Conservation (phyloP, 2,113 vertebrate species). For the Atherinomorus stipes region DNA sequence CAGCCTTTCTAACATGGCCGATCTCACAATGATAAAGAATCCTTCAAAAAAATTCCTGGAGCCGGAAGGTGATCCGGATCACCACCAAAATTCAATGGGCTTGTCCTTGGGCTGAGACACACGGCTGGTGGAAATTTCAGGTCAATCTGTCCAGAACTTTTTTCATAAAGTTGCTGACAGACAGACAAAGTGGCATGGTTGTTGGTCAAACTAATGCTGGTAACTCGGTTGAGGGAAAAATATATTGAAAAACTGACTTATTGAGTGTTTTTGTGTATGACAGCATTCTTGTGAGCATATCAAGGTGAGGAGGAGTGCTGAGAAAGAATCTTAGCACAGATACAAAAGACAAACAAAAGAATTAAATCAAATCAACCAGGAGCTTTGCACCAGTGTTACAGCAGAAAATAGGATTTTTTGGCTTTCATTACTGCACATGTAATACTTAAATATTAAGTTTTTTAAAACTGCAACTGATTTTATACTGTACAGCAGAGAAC, state of each 20-base stretch:
- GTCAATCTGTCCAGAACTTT: too few species aligned
- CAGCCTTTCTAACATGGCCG: too few species aligned
- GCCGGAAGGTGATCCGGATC: too few species aligned
- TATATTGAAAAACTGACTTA: not conserved
- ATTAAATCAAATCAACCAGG: conserved; percentile 8
- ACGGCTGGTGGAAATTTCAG: too few species aligned
- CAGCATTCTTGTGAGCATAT: not conserved
- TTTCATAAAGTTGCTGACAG: too few species aligned
- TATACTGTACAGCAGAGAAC: too few species aligned
- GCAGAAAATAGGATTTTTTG: conserved; percentile 14
- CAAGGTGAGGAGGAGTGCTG: not conserved
- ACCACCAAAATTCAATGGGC: too few species aligned
- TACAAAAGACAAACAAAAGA: not conserved
- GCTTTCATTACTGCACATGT: not conserved
- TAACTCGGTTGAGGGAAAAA: not conserved
- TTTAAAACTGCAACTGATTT: not conserved
- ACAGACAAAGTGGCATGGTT: too few species aligned
- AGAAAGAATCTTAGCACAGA: not conserved
- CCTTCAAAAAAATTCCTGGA: too few species aligned
- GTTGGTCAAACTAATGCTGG: not conserved
- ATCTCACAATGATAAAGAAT: too few species aligned
- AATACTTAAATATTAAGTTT: fast-evolving
- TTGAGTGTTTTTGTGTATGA: not conserved
- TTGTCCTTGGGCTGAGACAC: too few species aligned
- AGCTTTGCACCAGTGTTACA: conserved; percentile 5